phyloP scores from a whole-genome alignment of 2,888 invertebrate genomes.

The Andrena minutula region DNA sequence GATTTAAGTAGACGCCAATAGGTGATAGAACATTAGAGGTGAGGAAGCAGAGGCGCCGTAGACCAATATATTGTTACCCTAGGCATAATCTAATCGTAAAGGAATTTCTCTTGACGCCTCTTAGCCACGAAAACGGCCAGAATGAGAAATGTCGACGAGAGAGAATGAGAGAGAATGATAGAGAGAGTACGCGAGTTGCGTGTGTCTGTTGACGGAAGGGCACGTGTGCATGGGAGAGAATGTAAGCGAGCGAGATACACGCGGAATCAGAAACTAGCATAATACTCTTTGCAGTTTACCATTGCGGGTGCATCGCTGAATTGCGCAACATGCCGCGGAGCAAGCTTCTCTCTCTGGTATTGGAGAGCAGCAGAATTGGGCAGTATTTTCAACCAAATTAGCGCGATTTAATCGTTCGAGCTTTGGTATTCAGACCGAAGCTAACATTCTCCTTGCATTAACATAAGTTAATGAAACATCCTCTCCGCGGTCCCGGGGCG shows the following conservation, averaged over 20 bases:
- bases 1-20: conserved; percentile 40
- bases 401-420: neutral
- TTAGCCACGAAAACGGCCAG: conserved; percentile 12
- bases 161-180: neutral
- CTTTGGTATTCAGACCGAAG: neutral
- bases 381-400: neutral
- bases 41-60: conserved; percentile 34
- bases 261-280: conserved; percentile 15
- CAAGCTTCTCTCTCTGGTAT: neutral
- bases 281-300: conserved; percentile 39
- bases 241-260: neutral
- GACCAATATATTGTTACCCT: conserved; percentile 56
- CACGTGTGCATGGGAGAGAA: neutral
- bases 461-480: too few species aligned
- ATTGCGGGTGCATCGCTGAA: neutral
- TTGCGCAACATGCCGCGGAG: neutral
- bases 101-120: conserved; percentile 25
- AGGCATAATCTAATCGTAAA: conserved; percentile 41
- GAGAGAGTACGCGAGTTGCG: neutral
- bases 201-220: too few species aligned
- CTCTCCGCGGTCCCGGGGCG: too few species aligned
- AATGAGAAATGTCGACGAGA: neutral
- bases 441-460: too few species aligned
- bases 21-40: conserved; percentile 30
- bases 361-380: conserved; percentile 3